phyloP scores from a whole-genome alignment of 2,113 vertebrate genomes.

The Loxodonta africana region DNA sequence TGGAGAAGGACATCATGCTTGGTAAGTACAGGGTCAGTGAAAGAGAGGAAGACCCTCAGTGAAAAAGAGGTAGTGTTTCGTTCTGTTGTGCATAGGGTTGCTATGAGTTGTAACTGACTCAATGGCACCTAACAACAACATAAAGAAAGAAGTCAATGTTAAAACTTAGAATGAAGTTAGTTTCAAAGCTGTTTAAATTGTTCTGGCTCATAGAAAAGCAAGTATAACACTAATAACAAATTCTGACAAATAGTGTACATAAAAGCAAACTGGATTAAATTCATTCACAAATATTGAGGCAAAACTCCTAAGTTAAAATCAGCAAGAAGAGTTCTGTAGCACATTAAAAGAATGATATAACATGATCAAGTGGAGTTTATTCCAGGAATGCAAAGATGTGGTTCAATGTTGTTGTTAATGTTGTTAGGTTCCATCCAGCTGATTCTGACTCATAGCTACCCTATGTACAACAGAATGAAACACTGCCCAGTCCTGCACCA shows the following conservation, averaged over 20 bases:
- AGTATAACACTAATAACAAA: neutral
- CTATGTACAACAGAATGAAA: too few species aligned
- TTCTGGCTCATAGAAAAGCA: neutral
- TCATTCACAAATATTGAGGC: neutral
- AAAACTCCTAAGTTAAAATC: neutral
- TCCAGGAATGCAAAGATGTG: neutral
- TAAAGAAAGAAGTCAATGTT: neutral
- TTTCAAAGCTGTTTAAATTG: neutral
- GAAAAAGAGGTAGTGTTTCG: too few species aligned
- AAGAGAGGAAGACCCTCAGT: too few species aligned
- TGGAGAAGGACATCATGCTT: too few species aligned
- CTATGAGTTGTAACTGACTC: too few species aligned
- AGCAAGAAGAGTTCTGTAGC: neutral
- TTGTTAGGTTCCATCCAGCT: too few species aligned
- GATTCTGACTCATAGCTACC: too few species aligned
- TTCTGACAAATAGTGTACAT: neutral
- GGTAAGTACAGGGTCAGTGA: too few species aligned
- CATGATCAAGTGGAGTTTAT: neutral
- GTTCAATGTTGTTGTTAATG: too few species aligned
- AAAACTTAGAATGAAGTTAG: neutral
- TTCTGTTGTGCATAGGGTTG: too few species aligned
- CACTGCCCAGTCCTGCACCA: too few species aligned
- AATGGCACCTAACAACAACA: too few species aligned
- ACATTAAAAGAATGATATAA: neutral
- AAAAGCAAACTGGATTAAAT: neutral